These are phyloP conservation scores for Grammatotria lemairii DNA, from an alignment of 2,113 vertebrate genomes.

Conservation along the genomic window DNA sequence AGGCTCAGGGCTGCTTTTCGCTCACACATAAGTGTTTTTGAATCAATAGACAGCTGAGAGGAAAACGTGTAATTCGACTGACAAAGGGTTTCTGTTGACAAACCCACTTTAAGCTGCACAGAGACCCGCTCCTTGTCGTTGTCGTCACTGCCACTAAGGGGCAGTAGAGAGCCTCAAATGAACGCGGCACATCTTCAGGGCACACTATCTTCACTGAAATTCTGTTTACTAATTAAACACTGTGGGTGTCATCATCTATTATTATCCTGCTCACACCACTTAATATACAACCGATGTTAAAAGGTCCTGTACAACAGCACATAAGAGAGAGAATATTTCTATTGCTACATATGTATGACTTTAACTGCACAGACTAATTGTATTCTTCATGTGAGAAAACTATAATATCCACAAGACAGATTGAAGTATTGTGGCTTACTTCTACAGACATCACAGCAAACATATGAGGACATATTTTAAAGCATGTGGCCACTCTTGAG, in stretches of 20 bases:
- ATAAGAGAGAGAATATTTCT: neutral
- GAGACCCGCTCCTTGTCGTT: neutral
- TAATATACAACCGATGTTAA: neutral
- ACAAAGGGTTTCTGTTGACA: neutral
- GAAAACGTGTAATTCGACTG: neutral
- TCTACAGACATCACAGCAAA: neutral
- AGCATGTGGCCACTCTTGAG: neutral
- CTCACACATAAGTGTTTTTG: slow-evolving; percentile 17
- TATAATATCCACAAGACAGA: neutral
- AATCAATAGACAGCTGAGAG: slow-evolving; percentile 28
- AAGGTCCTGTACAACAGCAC: neutral
- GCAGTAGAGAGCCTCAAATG: slow-evolving; percentile 53
- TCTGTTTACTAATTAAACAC: slow-evolving; percentile 9
- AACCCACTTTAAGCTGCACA: neutral
- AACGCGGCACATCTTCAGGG: neutral
- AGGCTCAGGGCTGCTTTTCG: neutral
- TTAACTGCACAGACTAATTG: neutral
- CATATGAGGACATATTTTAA: neutral
- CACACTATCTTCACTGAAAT: neutral
- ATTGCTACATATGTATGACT: neutral
- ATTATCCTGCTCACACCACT: neutral
- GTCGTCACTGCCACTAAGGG: slow-evolving; percentile 24
- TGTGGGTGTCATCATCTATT: neutral
- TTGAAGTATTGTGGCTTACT: neutral
- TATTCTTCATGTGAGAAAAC: neutral